These are phyloP conservation scores for Pangasius mekongensis DNA, from an alignment of 2,797 vertebrate species.

Conservation along the genomic window DNA sequence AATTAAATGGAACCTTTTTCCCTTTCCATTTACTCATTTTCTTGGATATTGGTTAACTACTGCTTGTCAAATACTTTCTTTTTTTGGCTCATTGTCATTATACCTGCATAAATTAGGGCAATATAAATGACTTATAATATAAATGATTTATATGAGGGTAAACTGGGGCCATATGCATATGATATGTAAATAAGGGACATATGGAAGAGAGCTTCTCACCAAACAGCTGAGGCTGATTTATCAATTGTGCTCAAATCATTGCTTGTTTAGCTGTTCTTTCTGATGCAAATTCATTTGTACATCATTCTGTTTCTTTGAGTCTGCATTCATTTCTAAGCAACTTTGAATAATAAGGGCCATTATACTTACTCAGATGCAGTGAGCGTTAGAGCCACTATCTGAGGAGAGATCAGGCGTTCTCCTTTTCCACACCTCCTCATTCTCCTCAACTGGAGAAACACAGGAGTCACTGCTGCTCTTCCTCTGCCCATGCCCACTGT, in stretches of 20 bases:
- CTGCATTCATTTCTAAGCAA: neutral
- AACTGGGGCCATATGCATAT: neutral
- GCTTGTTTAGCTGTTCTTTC: neutral
- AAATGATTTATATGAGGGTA: neutral
- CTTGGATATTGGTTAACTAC: neutral
- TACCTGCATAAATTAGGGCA: neutral
- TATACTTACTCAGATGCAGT: neutral
- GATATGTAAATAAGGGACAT: neutral
- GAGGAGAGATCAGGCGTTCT: conserved; percentile 69
- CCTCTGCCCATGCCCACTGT: conserved; percentile 47
- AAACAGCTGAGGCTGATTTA: neutral
- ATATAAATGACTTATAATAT: neutral
- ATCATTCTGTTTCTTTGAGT: neutral
- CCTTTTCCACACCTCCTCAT: conserved; percentile 78
- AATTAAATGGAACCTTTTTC: neutral
- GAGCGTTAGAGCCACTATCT: conserved; percentile 60
- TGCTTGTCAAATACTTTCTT: neutral
- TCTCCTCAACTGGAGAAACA: conserved; percentile 70
- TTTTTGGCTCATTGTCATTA: neutral
- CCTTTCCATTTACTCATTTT: neutral
- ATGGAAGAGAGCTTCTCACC: neutral
- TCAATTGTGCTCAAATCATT: neutral
- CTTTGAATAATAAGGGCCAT: neutral
- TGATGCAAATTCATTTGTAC: conserved; percentile 8
- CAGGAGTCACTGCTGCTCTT: conserved; percentile 63